phyloP scores from a whole-genome alignment of 2,113 vertebrate genomes.

The Rhinolophus ferrumequinum region DNA sequence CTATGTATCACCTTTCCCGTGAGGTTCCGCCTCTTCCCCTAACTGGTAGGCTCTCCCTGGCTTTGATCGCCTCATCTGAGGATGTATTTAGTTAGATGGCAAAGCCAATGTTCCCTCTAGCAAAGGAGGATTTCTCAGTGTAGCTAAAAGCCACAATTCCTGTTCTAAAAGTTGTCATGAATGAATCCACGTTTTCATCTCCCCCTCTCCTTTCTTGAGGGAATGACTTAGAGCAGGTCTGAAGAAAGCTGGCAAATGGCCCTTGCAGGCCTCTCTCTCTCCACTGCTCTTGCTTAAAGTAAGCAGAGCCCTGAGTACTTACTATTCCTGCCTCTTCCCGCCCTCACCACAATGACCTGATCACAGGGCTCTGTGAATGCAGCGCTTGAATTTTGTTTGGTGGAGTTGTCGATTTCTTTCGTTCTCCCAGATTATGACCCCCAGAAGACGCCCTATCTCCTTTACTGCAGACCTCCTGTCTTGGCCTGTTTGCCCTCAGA shows the following conservation, averaged over 20 bases:
- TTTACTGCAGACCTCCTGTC: not conserved
- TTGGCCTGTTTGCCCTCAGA: constrained; percentile 6
- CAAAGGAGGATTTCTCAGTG: constrained; percentile 50
- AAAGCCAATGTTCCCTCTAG: not conserved
- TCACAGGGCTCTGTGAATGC: constrained; percentile 33
- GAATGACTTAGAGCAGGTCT: constrained; percentile 61
- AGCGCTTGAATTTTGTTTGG: constrained; percentile 40
- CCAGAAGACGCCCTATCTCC: not conserved
- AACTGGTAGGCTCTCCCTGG: not conserved
- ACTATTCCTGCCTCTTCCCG: not conserved
- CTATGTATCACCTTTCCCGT: not conserved
- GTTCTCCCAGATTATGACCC: constrained; percentile 9
- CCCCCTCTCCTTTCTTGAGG: constrained; percentile 38
- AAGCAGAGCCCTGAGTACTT: constrained; percentile 34
- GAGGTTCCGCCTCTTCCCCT: not conserved
- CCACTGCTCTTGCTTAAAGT: constrained; percentile 47
- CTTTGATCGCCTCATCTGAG: not conserved
- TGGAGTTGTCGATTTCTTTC: constrained; percentile 19
- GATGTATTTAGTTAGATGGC: constrained; percentile 30
- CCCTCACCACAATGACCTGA: constrained; percentile 44
- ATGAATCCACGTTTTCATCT: constrained; percentile 69
- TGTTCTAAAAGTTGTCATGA: constrained; percentile 68
- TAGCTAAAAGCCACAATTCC: constrained; percentile 60
- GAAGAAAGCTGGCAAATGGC: constrained; percentile 48
- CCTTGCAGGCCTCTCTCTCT: constrained; percentile 17